A percentile compares a stretch with the other conserved stretches of the same genome.
phyloP scores from a whole-genome alignment of 1,140 invertebrate genomes.

The Drosophila pruinosa region DNA sequence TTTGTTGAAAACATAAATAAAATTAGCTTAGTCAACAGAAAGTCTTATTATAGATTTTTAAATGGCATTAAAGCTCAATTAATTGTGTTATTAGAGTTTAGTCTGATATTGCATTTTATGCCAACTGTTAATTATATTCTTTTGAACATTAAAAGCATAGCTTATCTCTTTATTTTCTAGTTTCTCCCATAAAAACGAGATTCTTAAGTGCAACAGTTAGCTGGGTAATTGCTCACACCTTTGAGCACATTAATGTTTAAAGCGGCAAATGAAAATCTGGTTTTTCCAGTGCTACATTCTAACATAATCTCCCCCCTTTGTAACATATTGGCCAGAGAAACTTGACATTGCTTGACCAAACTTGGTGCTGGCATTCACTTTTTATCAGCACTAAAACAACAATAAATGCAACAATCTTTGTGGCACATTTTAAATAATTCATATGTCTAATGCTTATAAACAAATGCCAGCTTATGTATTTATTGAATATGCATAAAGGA shows the following conservation, averaged over 20 bases:
- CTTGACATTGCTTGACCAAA: slow-evolving; percentile 73
- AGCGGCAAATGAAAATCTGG: slow-evolving; percentile 23
- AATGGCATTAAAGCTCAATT: no score
- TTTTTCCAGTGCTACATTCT: slow-evolving; percentile 32
- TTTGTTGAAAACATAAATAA: background rate
- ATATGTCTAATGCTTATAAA: slow-evolving; percentile 43
- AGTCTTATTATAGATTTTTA: background rate
- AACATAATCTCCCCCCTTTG: slow-evolving; percentile 6
- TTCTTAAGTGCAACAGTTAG: background rate
- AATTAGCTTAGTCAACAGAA: background rate
- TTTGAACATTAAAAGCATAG: no score
- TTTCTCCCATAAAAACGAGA: background rate
- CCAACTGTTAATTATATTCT: no score
- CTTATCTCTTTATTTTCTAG: background rate
- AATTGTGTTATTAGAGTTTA: no score
- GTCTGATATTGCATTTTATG: no score
- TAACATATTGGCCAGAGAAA: slow-evolving; percentile 50
- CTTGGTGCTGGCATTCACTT: slow-evolving; percentile 63
- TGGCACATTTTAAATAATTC: slow-evolving; percentile 53
- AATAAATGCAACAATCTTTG: slow-evolving; percentile 25
- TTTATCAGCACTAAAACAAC: slow-evolving; percentile 28
- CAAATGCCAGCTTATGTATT: slow-evolving; percentile 19
- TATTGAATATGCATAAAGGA: background rate
- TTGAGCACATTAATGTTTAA: slow-evolving; percentile 5
- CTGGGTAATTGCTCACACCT: slow-evolving; percentile 36